Evolutionary conservation across 1,140 invertebrate species (phyloP).

Genomic region (Drosophila pseudoobscura): DNA sequence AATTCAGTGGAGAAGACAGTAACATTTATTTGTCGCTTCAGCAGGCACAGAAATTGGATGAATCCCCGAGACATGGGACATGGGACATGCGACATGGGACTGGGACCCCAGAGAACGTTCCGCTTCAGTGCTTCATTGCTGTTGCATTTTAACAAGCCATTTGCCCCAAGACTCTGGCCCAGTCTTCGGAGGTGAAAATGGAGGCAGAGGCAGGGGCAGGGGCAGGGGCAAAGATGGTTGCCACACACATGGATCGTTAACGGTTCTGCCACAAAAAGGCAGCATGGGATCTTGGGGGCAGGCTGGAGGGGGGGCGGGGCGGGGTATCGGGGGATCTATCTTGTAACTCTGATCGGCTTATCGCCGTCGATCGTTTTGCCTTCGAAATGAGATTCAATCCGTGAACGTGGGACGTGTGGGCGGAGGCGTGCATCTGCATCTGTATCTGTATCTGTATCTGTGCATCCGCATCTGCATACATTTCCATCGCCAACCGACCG

Average conservation of each 20-base stretch:
- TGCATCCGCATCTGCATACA: constrained; percentile 7
- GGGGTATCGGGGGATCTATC: constrained; percentile 4
- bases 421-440: not conserved
- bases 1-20: constrained; percentile 46
- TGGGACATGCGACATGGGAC: too few species aligned
- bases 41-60: constrained; percentile 60
- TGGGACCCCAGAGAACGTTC: constrained; percentile 30
- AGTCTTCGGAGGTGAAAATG: not conserved
- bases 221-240: not conserved
- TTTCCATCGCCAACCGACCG: constrained; percentile 20
- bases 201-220: too few species aligned
- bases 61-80: constrained; percentile 8
- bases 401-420: not conserved
- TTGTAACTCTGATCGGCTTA: constrained; percentile 56
- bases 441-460: not conserved
- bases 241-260: constrained; percentile 49
- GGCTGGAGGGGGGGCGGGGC: constrained; percentile 4
- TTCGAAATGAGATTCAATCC: constrained; percentile 58
- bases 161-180: not conserved
- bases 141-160: constrained; percentile 52
- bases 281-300: not conserved
- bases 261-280: constrained; percentile 2
- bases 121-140: constrained; percentile 45
- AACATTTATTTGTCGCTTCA: constrained; percentile 73
- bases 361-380: constrained; percentile 62